Evolutionary conservation across 2,113 vertebrate species (phyloP), one percentile per base, ranked within the genome.

Genomic region (Dolichallabes microphthalmus): DNA sequence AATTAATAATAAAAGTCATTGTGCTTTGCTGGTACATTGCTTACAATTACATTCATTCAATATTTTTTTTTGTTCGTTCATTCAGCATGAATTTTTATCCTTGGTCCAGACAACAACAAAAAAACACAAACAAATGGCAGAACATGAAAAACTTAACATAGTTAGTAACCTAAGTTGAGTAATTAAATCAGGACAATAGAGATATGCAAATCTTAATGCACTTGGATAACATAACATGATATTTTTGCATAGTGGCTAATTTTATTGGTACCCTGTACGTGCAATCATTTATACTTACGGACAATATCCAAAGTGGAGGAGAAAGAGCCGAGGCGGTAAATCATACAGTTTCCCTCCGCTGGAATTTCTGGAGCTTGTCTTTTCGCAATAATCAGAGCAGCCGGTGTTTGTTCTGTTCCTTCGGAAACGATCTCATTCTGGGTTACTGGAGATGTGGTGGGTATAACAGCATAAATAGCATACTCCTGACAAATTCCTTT

Each of bases 271-370:
- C 19, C 12, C n/a, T 30, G 32, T 75, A 35, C 61, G 3, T 22
- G 15, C 13, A 20, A 58, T 12, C 55, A 27, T 79, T 22, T 22
- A 35, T 75, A 95, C 96, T 97, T 92, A 98, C 97, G 96, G 89
- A 98, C 90, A 53, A 98, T 93, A 73, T 96, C 90, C 69, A 98
- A 89, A 35, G 93, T 88, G 32, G 95, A 94, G 86, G 95, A 91
- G 58, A 96, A 96, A 84, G 96, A 97, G 90, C 97, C 97, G 0
- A 98, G 98, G 88, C 97, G 96, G 92, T 96, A 97, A 13, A 97
- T 90, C 74, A 94, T 86, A 83, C 97, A 99, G 90, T 91, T 93
- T 45, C 89, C 85, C 15, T 91, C 89, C 4, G 73, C 88, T 17
- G 92, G 86, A 52, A 95, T 89, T 63, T 93, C 89, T 2, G 95